Evolutionary conservation across 2,113 vertebrate species (phyloP).

Genomic region (Trachemys scripta): DNA sequence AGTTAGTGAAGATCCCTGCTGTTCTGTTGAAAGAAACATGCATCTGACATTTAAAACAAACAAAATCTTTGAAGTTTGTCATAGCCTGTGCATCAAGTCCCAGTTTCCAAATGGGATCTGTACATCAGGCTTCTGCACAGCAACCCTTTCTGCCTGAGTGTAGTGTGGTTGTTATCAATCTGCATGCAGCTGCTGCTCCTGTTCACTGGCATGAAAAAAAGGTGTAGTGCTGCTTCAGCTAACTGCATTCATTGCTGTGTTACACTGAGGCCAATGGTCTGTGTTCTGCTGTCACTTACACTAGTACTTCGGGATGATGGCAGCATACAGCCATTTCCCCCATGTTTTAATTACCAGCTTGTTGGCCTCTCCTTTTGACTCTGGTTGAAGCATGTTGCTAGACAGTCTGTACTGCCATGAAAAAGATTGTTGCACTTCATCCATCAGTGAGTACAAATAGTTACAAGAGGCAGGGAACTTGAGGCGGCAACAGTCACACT

Average conservation of each 20-base stretch:
- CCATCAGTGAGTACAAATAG: not conserved
- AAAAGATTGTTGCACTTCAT: not conserved
- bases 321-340: not conserved
- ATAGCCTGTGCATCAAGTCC: not conserved
- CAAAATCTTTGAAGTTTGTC: not conserved
- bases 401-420: not conserved
- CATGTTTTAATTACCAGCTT: not conserved
- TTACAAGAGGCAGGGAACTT: not conserved
- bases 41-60: not conserved
- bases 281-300: not conserved
- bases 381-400: not conserved
- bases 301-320: not conserved
- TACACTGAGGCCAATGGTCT: not conserved
- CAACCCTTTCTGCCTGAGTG: not conserved
- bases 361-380: slow-evolving; percentile 25
- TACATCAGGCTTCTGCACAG: not conserved
- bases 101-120: not conserved
- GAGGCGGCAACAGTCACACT: not conserved
- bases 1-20: not conserved
- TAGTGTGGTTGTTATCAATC: not conserved
- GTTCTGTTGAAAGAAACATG: not conserved
- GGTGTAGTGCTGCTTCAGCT: not conserved
- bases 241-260: not conserved
- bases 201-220: not conserved
- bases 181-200: not conserved